Conservation (phyloP, 2,797 vertebrate species). For the Poeciliopsis turneri region DNA sequence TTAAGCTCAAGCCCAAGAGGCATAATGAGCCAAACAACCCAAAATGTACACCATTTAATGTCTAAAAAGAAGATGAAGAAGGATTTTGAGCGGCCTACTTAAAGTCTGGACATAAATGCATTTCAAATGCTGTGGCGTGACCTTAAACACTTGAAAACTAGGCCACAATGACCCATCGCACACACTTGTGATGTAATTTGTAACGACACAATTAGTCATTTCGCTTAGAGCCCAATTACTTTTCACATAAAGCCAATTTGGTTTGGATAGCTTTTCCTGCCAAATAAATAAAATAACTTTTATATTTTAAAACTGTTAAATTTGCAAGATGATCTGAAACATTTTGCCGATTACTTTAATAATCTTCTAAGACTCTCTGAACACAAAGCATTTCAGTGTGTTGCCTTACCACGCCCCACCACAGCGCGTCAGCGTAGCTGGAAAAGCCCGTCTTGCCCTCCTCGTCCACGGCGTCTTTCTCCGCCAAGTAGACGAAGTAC, state of each 20-base stretch:
- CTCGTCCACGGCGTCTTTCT: conserved; percentile 91
- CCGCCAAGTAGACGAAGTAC: conserved; percentile 92
- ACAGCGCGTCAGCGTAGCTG: conserved; percentile 91
- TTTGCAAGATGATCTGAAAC: neutral
- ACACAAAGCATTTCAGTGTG: neutral
- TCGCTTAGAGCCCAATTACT: neutral
- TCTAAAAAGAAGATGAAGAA: neutral
- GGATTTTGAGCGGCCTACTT: neutral
- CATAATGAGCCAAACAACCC: neutral
- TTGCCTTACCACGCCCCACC: conserved; percentile 92
- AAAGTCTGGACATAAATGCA: neutral
- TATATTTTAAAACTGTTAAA: neutral
- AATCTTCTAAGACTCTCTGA: neutral
- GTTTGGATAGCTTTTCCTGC: neutral
- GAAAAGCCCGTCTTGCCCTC: conserved; percentile 89
- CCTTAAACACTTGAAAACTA: neutral
- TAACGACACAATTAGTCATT: neutral
- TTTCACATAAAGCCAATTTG: neutral
- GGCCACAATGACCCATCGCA: neutral
- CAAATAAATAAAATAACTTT: neutral
- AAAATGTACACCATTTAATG: neutral
- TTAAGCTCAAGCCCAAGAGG: neutral
- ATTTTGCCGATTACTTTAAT: neutral
- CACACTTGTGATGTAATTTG: neutral
- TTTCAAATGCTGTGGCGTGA: neutral